Conservation (phyloP, 1,140 invertebrate species). For the Lepidurus couesii region DNA sequence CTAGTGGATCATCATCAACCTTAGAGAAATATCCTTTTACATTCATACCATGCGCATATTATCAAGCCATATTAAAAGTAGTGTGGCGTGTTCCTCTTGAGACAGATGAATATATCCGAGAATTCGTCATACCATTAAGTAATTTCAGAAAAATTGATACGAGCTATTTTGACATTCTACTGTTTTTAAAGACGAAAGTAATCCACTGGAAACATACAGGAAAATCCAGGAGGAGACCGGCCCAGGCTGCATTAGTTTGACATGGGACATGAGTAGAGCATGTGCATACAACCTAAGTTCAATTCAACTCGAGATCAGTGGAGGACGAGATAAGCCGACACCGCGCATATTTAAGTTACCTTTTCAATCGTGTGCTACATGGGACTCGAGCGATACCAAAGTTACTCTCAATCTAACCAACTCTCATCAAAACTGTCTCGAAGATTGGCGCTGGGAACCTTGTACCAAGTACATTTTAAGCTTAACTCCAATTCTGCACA, state of each 20-base stretch:
- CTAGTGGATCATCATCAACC: no score
- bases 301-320: background rate
- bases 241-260: background rate
- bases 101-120: no score
- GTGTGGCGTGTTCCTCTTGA: no score
- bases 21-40: no score
- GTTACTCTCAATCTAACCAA: background rate
- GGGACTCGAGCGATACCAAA: background rate
- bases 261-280: background rate
- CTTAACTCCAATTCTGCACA: background rate
- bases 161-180: no score
- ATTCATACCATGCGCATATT: no score
- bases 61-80: no score
- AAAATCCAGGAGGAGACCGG: background rate
- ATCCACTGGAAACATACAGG: background rate
- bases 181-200: no score
- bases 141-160: background rate
- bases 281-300: background rate
- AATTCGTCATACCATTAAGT: no score
- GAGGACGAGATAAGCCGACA: background rate
- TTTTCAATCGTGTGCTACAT: background rate
- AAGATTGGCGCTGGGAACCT: background rate
- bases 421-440: background rate
- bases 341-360: background rate
- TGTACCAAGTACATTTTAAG: background rate